A percentile compares a stretch with the other conserved stretches of the same genome.
Conservation (phyloP, 2,113 vertebrate genomes). For the Trichechus manatus region DNA sequence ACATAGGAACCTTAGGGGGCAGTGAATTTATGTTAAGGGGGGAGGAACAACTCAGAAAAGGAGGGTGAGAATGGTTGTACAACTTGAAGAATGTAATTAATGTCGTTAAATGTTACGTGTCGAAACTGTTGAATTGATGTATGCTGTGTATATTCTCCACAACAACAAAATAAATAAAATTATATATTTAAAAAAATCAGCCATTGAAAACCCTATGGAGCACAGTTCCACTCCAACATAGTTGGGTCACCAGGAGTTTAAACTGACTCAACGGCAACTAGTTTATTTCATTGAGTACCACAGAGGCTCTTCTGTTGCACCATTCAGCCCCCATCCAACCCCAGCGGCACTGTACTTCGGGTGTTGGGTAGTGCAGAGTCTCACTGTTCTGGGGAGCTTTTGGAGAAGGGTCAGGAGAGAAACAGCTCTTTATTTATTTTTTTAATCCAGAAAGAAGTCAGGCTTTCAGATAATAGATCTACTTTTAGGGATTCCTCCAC, state of each 20-base stretch:
- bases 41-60: too few species aligned
- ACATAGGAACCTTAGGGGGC: not conserved
- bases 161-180: not conserved
- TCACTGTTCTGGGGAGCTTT: not conserved
- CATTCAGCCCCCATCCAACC: not conserved
- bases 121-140: too few species aligned
- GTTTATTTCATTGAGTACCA: not conserved
- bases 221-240: not conserved
- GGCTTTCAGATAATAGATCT: constrained; percentile 7
- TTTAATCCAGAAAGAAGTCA: not conserved
- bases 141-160: too few species aligned
- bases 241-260: not conserved
- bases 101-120: too few species aligned
- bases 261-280: not conserved
- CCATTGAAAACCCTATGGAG: not conserved
- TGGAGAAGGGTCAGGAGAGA: not conserved
- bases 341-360: not conserved
- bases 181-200: not conserved
- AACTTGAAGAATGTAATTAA: too few species aligned
- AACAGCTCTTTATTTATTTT: not conserved
- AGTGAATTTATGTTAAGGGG: not conserved
- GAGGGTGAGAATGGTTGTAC: too few species aligned
- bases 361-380: not conserved
- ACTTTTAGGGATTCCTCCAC: constrained; percentile 16
- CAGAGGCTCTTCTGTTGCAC: not conserved